These are phyloP conservation scores for Axinella damicornis DNA, from an alignment of 37 sponge, comb jelly and placozoan species.

Conservation along the genomic window DNA sequence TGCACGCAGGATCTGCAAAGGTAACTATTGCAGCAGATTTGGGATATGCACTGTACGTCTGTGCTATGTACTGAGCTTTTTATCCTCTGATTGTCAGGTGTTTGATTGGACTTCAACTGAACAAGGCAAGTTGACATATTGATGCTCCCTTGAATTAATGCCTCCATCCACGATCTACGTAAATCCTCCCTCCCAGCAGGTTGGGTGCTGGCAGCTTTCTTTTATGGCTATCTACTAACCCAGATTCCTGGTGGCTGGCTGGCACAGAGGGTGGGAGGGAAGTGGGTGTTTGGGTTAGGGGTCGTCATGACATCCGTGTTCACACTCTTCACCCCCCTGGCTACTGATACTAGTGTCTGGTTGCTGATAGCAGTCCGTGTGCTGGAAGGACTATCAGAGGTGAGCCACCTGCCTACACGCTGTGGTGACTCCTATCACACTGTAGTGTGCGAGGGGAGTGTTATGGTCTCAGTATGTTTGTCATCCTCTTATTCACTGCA, in stretches of 20 bases:
- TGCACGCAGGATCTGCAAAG: conserved; percentile 3
- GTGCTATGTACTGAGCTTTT: neutral
- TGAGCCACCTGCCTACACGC: too few species aligned
- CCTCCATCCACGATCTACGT: too few species aligned
- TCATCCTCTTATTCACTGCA: conserved; percentile 33
- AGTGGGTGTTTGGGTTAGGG: conserved; percentile 87
- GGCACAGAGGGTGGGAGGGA: conserved; percentile 79
- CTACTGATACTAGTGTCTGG: conserved; percentile 64
- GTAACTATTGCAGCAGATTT: neutral
- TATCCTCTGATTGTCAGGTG: conserved; percentile 12
- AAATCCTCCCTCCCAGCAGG: conserved; percentile 39
- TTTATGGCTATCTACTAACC: conserved; percentile 93
- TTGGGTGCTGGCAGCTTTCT: conserved; percentile 87
- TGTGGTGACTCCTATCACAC: too few species aligned
- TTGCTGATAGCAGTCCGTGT: conserved; percentile 82
- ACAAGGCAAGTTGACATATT: conserved; percentile 24
- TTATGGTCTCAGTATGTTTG: too few species aligned
- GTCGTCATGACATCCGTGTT: conserved; percentile 82
- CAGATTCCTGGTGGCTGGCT: conserved; percentile 96
- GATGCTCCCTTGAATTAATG: too few species aligned
- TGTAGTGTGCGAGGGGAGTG: too few species aligned
- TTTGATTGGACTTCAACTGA: conserved; percentile 45
- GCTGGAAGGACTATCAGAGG: conserved; percentile 93
- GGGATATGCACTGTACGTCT: too few species aligned
- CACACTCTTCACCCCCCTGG: conserved; percentile 89